Base-by-base conservation (phyloP, 2,113 vertebrate genomes). In the Sphaerodactylus townsendi region DNA sequence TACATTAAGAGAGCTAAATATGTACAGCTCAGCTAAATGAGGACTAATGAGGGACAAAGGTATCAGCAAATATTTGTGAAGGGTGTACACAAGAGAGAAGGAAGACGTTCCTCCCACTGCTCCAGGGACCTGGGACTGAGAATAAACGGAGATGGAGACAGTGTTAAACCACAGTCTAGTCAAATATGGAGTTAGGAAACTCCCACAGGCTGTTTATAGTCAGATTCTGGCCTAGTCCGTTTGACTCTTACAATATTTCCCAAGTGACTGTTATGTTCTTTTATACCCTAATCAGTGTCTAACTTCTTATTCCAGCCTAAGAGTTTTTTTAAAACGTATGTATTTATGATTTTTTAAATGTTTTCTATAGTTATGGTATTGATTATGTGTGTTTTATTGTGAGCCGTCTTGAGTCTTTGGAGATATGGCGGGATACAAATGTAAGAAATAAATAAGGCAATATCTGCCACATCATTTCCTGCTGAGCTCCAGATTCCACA, bases 1-100 rank as follows among this genome's bases (percentile, higher is more conserved):
- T 74, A 86, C 89, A 91, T 87, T 89, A 90, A 91, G 82, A 77
- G 89, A 85, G 78, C 92, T 91, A 90, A 92, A 91, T 91, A 88
- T 81, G 79, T 86, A 88, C 83, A 75, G 88, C 77, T 70, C 79
- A 2, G 5, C 87, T 79, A 90, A 93, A 92, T 77, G 68, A 94
- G 83, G 81, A 90, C 87, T 91, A 88, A 92, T 92, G 91, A 86
- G 72, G 56, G 86, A 50, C 35, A 70, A n/a, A 0, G 17, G 1
- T 25, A 21, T 56, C 17, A 85, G 87, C 74, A 89, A 77, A 76
- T 35, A 80, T 80, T 80, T n/a, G 82, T 59, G 79, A 81, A 84
- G 82, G 74, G 48, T 76, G 62, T 77, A 83, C 56, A 83, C 73
- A 77, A 77, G 48, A 69, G 50, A 46, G 64, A 53, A 37, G 28